Conservation (phyloP, 2,797 vertebrate genomes). For the Coccyzus lansbergi region DNA sequence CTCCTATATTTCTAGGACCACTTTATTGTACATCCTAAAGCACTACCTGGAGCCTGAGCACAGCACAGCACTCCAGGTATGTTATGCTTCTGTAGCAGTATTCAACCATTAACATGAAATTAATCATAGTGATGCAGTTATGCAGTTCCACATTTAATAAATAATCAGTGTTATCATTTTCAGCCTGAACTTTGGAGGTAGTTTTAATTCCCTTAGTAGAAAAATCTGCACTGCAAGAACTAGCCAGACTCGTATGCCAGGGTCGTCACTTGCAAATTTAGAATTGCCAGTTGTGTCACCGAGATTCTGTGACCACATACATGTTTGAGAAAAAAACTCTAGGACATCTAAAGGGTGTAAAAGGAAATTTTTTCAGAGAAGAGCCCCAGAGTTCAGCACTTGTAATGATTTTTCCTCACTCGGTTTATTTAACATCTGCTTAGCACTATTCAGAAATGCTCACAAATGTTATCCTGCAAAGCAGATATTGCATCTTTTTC, state of each 20-base stretch:
- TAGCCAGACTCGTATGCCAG: background rate
- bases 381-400: background rate
- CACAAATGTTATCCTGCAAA: background rate
- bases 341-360: background rate
- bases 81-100: background rate
- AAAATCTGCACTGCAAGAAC: background rate
- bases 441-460: background rate
- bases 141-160: background rate
- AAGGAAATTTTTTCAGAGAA: background rate
- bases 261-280: background rate
- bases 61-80: background rate
- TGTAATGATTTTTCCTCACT: background rate
- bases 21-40: background rate
- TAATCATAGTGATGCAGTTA: conserved; percentile 11
- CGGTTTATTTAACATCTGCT: background rate
- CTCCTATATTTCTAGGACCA: background rate
- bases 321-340: background rate
- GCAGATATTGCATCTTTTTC: background rate
- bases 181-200: background rate
- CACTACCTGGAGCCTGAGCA: background rate
- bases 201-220: background rate
- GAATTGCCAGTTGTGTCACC: background rate
- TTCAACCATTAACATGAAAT: background rate
- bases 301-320: background rate
- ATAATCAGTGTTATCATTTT: conserved; percentile 14